Conservation (phyloP, 2,888 invertebrate genomes). For the Cosmia pyralina region DNA sequence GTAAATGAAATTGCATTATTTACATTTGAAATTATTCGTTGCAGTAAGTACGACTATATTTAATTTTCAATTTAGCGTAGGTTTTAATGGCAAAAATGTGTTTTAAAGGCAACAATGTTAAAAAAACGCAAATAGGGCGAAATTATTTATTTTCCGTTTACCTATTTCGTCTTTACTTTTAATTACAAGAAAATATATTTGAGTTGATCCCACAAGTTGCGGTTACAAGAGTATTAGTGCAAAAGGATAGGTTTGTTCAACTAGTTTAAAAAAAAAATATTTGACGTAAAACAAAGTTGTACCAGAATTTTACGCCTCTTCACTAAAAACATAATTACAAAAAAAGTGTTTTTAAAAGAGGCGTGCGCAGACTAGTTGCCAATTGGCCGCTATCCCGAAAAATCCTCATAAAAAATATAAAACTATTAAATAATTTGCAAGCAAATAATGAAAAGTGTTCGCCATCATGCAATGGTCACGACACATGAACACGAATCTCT, state of each 20-base stretch:
- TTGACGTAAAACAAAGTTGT: slow-evolving; percentile 2
- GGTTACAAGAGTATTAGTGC: no score
- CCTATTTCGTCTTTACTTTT: no score
- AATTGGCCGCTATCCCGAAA: slow-evolving; percentile 50
- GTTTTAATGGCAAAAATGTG: background rate
- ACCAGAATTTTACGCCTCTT: slow-evolving; percentile 25
- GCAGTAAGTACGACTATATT: background rate
- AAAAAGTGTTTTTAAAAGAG: slow-evolving; percentile 23
- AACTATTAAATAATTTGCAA: slow-evolving; percentile 78
- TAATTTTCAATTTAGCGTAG: slow-evolving; percentile 21
- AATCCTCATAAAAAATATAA: slow-evolving; percentile 59
- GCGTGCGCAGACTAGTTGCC: slow-evolving; percentile 34
- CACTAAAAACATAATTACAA: slow-evolving; percentile 23
- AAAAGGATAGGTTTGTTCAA: background rate
- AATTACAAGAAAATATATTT: no score
- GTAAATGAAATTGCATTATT: slow-evolving; percentile 46
- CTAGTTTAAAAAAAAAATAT: slow-evolving; percentile 6
- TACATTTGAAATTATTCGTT: slow-evolving; percentile 47
- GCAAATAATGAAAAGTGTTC: slow-evolving; percentile 71
- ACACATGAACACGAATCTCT: slow-evolving; percentile 70
- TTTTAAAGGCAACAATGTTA: background rate
- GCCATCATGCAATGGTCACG: slow-evolving; percentile 78
- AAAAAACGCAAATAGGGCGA: background rate
- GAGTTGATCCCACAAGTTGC: background rate
- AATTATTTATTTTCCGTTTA: background rate